Base-by-base conservation (phyloP, 2,888 invertebrate species). In the Sminthurides aquaticus region DNA sequence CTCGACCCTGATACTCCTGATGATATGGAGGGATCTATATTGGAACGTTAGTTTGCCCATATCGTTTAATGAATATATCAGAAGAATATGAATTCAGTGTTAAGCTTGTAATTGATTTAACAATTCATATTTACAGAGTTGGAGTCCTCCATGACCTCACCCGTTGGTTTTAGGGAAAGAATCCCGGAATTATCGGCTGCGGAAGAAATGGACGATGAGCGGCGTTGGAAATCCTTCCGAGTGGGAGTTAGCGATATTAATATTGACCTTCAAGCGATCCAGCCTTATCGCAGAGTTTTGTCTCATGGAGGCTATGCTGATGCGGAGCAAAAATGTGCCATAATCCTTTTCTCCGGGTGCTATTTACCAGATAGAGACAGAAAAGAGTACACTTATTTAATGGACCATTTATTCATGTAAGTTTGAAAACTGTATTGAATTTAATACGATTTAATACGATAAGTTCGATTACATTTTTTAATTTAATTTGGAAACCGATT, bases 401-500 rank as follows among this genome's bases (percentile, higher is more conserved):
- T 94, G 93, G 91, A 93, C 78, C 91, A 93, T 79, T 80, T 94
- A 67, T 94, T 94, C 79, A 82, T 92, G 85, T 93, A 79, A 85
- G 87, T 57, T 25, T 62, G 29, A 28, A 49, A 43, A n/a, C 11
- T 58, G 22, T 34, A 58, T 58, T 25, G 18, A 43, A 8, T 52
- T 43, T 20, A 20, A 34, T 27, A 29, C 2, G 18, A 43, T 3
- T 55, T 18, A 24, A 18, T 57, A 15, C n/a, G n/a, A n/a, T n/a
- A 43, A 55, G n/a, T n/a, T n/a, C n/a, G n/a, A n/a, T n/a, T n/a
- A n/a, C 3, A 29, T 26, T 60, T 34, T 49, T 5, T 22, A 25
- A 25, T 59, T 54, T 64, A 18, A n/a, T n/a, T n/a, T n/a, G n/a
- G n/a, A n/a, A n/a, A n/a, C n/a, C n/a, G n/a, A n/a, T n/a, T n/a